Evolutionary conservation across 2,797 vertebrate species (phyloP).

Genomic region (Helostoma temminkii): DNA sequence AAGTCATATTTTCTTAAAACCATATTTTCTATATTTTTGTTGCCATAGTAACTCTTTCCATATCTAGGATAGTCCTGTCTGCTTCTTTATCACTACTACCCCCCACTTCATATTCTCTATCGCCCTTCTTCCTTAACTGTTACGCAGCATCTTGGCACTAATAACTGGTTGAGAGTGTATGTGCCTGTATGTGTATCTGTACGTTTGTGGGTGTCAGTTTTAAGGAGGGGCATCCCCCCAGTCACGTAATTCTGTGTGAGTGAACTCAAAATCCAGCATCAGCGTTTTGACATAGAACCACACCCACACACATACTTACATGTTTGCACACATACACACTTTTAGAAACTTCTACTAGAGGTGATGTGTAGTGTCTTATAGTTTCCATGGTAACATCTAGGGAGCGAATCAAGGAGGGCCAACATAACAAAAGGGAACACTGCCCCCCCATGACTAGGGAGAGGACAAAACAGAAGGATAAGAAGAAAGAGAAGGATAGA

Average conservation of each 20-base stretch:
- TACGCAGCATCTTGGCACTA: conserved; percentile 34
- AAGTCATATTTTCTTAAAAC: conserved; percentile 54
- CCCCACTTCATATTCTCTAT: conserved; percentile 36
- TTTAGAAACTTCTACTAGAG: conserved; percentile 82
- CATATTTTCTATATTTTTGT: conserved; percentile 67
- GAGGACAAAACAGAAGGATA: conserved; percentile 47
- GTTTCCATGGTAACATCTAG: conserved; percentile 88
- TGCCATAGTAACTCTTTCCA: conserved; percentile 77
- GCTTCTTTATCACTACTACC: conserved; percentile 44
- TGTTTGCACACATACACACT: conserved; percentile 42
- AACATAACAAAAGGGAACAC: conserved; percentile 81
- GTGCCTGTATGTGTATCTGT: conserved; percentile 16
- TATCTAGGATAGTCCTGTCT: conserved; percentile 60
- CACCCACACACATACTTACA: conserved; percentile 45
- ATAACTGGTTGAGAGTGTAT: conserved; percentile 11
- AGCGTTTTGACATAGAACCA: conserved; percentile 56
- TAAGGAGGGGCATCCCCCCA: conserved; percentile 24
- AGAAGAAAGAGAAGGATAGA: conserved; percentile 17
- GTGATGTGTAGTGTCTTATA: conserved; percentile 84
- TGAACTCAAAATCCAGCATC: conserved; percentile 65
- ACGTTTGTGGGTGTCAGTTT: conserved; percentile 17
- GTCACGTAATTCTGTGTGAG: conserved; percentile 52
- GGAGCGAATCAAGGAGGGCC: conserved; percentile 78
- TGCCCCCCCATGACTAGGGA: conserved; percentile 78
- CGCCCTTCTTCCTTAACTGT: conserved; percentile 37